Evolutionary conservation across 2,113 vertebrate species (phyloP), one percentile per base, ranked within the genome.

Genomic region (Siniperca knerii): DNA sequence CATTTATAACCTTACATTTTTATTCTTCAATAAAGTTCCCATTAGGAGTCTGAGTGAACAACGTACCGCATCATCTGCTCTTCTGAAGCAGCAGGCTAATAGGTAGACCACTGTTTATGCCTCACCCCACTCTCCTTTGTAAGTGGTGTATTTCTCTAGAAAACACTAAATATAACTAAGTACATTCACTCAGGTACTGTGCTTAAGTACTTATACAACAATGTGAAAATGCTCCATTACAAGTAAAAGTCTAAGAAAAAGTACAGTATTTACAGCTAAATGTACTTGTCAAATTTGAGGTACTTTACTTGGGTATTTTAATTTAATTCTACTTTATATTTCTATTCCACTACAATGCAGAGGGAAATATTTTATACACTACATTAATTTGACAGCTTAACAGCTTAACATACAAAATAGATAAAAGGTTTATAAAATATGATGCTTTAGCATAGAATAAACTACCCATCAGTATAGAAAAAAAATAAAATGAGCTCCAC

Each of bases 1-100:
- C 33, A 67, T 80, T 83, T 77, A 52, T 79, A 76, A 60, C 75
- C 46, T 57, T 67, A 58, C 50, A 77, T 79, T 48, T 76, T 77
- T 79, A 85, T 84, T 90, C 75, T 66, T 79, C 78, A 40, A 48
- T 86, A 62, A 89, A 86, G 65, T 81, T 84, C 89, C 79, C 81
- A 79, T 75, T 55, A 44, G 82, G 75, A 75, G 42, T 73, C 44
- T 70, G 70, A 46, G 42, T 78, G 46, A 83, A 40, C 40, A 37
- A 61, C 55, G 52, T 75, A 57, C 65, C 79, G 42, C 62, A 83
- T 80, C 70, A 69, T 77, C 42, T 68, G 73, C 60, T 73, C 58
- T 48, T 75, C 71, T 37, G 16, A 73, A 74, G 60, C 75, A 73
- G 67, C 21, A 46, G 40, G 74, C 33, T 81, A 66, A 89, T 83